Evolutionary conservation across 2,888 invertebrate species (phyloP).

Genomic region (Laspeyria flexula): DNA sequence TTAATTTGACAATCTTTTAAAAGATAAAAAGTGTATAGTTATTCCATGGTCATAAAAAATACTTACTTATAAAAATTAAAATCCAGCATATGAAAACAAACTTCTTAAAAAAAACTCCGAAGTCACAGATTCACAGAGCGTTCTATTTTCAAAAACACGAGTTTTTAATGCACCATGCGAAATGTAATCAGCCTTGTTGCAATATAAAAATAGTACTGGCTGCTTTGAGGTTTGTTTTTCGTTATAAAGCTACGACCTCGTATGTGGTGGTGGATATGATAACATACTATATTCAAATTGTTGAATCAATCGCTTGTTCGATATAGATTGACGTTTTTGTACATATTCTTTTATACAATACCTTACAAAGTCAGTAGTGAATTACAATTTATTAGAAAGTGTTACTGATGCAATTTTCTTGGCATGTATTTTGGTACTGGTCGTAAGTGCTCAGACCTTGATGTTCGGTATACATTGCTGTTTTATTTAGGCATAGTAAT

Average conservation of each 20-base stretch:
- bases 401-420: background rate
- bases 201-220: slow-evolving; percentile 60
- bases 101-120: slow-evolving; percentile 16
- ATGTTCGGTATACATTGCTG: slow-evolving; percentile 19
- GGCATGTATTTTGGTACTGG: slow-evolving; percentile 9
- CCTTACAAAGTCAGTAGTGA: slow-evolving; percentile 12
- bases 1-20: too few species aligned
- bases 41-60: background rate
- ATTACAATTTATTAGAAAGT: background rate
- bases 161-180: slow-evolving; percentile 37
- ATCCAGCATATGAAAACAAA: slow-evolving; percentile 32
- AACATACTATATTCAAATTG: slow-evolving; percentile 20
- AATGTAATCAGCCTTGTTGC: slow-evolving; percentile 37
- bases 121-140: slow-evolving; percentile 32
- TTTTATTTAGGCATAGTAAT: slow-evolving; percentile 1
- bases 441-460: slow-evolving; percentile 20
- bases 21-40: too few species aligned
- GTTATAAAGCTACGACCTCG: slow-evolving; percentile 59
- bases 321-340: slow-evolving; percentile 9
- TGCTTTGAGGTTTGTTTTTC: slow-evolving; percentile 51
- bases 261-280: slow-evolving; percentile 50
- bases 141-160: slow-evolving; percentile 32
- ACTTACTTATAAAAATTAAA: slow-evolving; percentile 14
- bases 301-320: background rate
- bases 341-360: rapidly evolving